Base-by-base conservation (phyloP, 2,888 invertebrate genomes). In the Oeneis ivallda region DNA sequence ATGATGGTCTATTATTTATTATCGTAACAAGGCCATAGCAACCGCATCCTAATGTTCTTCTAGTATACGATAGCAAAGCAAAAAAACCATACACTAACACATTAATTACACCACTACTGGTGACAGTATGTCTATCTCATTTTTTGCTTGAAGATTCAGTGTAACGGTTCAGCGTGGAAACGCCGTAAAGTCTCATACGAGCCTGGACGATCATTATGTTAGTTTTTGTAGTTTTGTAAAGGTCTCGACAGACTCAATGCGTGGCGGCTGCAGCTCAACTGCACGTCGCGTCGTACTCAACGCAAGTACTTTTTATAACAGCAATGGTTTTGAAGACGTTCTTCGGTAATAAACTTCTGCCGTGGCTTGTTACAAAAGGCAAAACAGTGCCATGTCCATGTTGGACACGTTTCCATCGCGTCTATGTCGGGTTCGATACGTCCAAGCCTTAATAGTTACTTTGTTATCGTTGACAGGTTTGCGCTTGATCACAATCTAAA, bases 381-480 rank as follows among this genome's bases (percentile, higher is more conserved):
- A 41, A 41, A 13, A 41, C 5, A n/a, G n/a, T n/a, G n/a, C n/a
- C n/a, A n/a, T n/a, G n/a, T n/a, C n/a, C n/a, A n/a, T n/a, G n/a
- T n/a, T n/a, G n/a, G n/a, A n/a, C 13, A 43, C 43, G 43, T n/a
- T n/a, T 5, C n/a, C n/a, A 2, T 43, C 13, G 43, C 13, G n/a
- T 43, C n/a, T n/a, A 7, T 10, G 13, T 1, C 13, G 43, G 4
- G 32, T 34, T 34, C 4, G 4, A 34, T 15, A n/a, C 8, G 45
- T 45, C 15, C 5, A 15, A 45, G 15, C 45, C 49, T 19, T 41
- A 17, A 41, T 13, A 17, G 39, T 19, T 39, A 56, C 41, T 56
- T 56, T 19, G 56, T 56, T 56, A 41, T 56, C 41, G 56, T 41
- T 56, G 56, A 56, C 56, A 56, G 56, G 56, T 56, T 56, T 56